Percentiles rank a stretch among this genome's conserved stretches.
Evolutionary conservation across 2,113 vertebrate species (phyloP).

Genomic region (Gymnobelideus leadbeateri): DNA sequence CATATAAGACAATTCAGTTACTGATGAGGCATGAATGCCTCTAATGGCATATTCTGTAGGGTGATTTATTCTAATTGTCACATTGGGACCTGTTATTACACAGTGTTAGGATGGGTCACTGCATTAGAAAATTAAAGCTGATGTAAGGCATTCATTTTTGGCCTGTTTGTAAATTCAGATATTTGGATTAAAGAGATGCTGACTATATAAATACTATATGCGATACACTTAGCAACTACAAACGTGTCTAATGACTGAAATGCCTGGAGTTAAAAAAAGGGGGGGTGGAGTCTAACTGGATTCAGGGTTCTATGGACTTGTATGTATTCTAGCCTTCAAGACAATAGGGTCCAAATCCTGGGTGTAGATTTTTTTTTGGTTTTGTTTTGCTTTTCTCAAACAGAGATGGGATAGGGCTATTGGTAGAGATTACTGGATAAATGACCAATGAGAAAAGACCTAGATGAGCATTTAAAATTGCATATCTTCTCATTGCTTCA

Average conservation of each 20-base stretch:
- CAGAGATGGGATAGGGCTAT: background rate
- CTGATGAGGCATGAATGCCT: slow-evolving; percentile 94
- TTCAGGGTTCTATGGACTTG: background rate
- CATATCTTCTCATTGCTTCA: background rate
- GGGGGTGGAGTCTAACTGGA: slow-evolving; percentile 1
- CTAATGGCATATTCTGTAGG: slow-evolving; percentile 88
- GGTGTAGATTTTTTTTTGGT: background rate
- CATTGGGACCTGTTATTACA: slow-evolving; percentile 91
- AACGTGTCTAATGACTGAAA: slow-evolving; percentile 62
- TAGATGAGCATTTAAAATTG: background rate
- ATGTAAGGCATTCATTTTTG: slow-evolving; percentile 88
- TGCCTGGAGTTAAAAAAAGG: background rate
- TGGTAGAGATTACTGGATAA: background rate
- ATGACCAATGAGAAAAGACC: background rate
- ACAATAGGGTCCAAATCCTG: accelerated
- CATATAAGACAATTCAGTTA: slow-evolving; percentile 90
- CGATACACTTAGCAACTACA: slow-evolving; percentile 52
- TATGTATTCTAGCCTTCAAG: too few species aligned
- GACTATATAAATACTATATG: slow-evolving; percentile 76
- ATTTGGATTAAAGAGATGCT: slow-evolving; percentile 86
- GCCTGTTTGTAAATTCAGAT: slow-evolving; percentile 91
- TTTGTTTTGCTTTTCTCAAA: background rate
- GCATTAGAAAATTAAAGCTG: slow-evolving; percentile 93
- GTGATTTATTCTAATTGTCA: slow-evolving; percentile 98
- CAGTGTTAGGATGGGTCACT: slow-evolving; percentile 91